phyloP scores from a whole-genome alignment of 2,113 vertebrate genomes.

The Rallus limicola region DNA sequence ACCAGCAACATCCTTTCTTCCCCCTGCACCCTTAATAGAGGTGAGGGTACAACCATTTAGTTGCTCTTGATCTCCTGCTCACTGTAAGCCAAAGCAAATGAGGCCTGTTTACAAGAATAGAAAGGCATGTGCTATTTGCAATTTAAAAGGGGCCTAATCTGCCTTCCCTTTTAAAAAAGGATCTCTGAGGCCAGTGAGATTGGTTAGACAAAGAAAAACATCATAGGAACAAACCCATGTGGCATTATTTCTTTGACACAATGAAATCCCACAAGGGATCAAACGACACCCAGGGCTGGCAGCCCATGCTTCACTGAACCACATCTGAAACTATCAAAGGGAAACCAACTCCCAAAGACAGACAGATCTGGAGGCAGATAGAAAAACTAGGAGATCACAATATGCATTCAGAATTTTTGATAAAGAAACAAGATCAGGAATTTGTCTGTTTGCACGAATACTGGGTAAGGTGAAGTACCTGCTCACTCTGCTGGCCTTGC shows the following conservation, averaged over 20 bases:
- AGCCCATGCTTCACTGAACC: not conserved
- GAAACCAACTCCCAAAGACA: not conserved
- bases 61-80: not conserved
- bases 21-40: not conserved
- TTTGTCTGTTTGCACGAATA: not conserved
- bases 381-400: not conserved
- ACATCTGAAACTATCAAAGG: not conserved
- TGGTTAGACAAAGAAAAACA: not conserved
- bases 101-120: not conserved
- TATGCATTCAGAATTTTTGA: not conserved
- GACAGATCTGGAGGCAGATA: not conserved
- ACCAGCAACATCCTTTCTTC: not conserved
- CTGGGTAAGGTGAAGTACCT: not conserved
- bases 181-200: not conserved
- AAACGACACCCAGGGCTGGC: not conserved
- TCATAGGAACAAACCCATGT: not conserved
- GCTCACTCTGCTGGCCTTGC: not conserved
- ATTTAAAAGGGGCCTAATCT: not conserved
- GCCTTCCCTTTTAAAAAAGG: not conserved
- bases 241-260: not conserved
- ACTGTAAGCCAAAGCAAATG: not conserved
- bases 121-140: not conserved
- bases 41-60: not conserved
- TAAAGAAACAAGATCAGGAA: not conserved
- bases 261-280: not conserved